Conservation (phyloP, 2,797 vertebrate species). For the Buceros bicornis region DNA sequence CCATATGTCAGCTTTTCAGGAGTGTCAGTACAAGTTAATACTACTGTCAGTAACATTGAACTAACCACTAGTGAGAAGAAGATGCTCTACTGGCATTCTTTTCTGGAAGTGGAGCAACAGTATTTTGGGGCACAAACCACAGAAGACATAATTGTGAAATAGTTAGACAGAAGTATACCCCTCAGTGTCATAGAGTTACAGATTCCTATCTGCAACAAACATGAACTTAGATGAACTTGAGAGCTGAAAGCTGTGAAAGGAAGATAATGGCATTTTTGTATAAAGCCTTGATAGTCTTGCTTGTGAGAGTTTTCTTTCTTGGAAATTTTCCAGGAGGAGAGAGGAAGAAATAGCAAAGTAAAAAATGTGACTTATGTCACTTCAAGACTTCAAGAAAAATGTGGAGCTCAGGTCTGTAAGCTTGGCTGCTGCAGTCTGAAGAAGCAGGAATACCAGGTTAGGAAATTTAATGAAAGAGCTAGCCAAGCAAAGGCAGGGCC, state of each 20-base stretch:
- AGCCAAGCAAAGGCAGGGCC: background rate
- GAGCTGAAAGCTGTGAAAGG: background rate
- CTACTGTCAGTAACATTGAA: background rate
- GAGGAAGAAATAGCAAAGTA: background rate
- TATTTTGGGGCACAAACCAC: background rate
- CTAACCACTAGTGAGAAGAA: background rate
- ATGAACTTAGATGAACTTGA: background rate
- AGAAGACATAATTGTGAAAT: background rate
- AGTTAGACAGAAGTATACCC: background rate
- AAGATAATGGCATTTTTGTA: background rate
- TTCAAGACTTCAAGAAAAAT: background rate
- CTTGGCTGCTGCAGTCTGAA: background rate
- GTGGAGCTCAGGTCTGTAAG: background rate
- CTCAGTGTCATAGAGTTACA: background rate
- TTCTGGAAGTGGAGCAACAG: background rate
- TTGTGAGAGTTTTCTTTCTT: background rate
- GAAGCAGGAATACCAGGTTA: background rate
- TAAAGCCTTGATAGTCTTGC: background rate
- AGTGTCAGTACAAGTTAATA: background rate
- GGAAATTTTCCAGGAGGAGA: background rate
- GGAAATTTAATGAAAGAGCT: background rate
- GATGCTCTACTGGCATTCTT: background rate
- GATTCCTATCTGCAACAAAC: background rate
- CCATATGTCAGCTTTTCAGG: background rate
- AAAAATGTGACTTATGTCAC: background rate